Evolutionary conservation across 2,888 invertebrate genomes (phyloP).

Genomic region (Heliconius ismenius): DNA sequence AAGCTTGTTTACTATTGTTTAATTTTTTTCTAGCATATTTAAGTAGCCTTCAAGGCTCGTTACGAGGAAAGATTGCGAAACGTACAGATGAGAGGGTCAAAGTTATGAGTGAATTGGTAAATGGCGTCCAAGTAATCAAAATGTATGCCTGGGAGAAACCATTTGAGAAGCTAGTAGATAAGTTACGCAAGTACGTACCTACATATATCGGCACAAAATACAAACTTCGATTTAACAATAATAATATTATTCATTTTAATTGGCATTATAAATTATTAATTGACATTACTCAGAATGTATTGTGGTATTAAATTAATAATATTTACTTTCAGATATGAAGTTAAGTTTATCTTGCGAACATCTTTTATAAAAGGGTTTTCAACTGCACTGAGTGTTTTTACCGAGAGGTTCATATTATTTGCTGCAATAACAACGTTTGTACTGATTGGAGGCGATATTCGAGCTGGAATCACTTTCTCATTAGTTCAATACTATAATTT

Average conservation of each 20-base stretch:
- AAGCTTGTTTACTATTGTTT: not conserved
- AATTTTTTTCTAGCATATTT: constrained; percentile 62
- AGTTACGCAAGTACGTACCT: constrained; percentile 83
- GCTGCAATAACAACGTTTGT: constrained; percentile 89
- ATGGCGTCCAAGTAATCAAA: constrained; percentile 91
- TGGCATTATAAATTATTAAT: no score
- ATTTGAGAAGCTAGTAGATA: constrained; percentile 85
- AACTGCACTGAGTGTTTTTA: constrained; percentile 87
- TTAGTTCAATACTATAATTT: constrained; percentile 90
- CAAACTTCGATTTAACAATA: no score
- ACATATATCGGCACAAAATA: not conserved
- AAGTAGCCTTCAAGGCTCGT: constrained; percentile 69
- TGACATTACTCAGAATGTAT: no score
- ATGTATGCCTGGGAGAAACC: constrained; percentile 94
- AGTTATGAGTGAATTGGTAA: constrained; percentile 90
- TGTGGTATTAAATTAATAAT: not conserved
- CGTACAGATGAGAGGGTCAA: constrained; percentile 89
- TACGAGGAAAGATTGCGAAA: constrained; percentile 84
- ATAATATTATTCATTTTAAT: no score
- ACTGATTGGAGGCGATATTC: constrained; percentile 82
- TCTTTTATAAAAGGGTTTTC: constrained; percentile 86
- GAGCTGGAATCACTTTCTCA: constrained; percentile 87
- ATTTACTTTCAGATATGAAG: constrained; percentile 82
- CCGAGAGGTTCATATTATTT: constrained; percentile 91
- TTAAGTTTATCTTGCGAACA: constrained; percentile 84